A percentile compares a stretch with the other conserved stretches of the same genome.
Evolutionary conservation across 2,113 vertebrate genomes (phyloP).

Genomic region (Ifrita kowaldi): DNA sequence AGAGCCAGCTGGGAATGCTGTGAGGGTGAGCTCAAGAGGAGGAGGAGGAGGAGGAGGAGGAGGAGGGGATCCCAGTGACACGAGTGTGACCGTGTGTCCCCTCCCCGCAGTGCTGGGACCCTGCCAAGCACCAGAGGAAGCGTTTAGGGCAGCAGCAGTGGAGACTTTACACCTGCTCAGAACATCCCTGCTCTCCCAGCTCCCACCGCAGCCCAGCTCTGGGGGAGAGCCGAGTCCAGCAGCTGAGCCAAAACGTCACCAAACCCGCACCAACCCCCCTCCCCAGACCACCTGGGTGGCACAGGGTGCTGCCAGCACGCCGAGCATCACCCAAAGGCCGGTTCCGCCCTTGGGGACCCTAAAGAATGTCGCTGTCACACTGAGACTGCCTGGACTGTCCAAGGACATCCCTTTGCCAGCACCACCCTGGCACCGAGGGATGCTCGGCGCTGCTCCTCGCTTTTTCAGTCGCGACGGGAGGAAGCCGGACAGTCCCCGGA

Average conservation of each 20-base stretch:
- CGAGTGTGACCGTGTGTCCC: background rate
- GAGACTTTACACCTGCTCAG: background rate
- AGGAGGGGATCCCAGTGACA: background rate
- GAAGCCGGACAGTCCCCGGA: conserved; percentile 43
- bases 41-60: background rate
- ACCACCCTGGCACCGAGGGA: background rate
- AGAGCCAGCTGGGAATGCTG: background rate
- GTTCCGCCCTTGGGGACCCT: background rate
- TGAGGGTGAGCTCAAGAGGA: background rate
- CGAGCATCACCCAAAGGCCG: background rate
- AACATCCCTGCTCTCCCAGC: background rate
- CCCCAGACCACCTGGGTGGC: background rate
- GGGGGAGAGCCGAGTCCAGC: background rate
- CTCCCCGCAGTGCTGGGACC: background rate
- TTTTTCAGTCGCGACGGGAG: background rate
- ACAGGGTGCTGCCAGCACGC: background rate
- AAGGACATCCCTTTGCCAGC: background rate
- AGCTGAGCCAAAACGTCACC: background rate
- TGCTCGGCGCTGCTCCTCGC: background rate
- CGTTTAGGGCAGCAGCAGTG: rapidly evolving
- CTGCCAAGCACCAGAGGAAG: background rate
- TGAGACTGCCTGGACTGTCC: rapidly evolving
- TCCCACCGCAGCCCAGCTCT: background rate
- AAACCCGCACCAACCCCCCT: background rate
- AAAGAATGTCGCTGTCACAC: rapidly evolving